These are phyloP conservation scores for Vulpes vulpes DNA, from an alignment of 2,113 vertebrate genomes.

Conservation along the genomic window DNA sequence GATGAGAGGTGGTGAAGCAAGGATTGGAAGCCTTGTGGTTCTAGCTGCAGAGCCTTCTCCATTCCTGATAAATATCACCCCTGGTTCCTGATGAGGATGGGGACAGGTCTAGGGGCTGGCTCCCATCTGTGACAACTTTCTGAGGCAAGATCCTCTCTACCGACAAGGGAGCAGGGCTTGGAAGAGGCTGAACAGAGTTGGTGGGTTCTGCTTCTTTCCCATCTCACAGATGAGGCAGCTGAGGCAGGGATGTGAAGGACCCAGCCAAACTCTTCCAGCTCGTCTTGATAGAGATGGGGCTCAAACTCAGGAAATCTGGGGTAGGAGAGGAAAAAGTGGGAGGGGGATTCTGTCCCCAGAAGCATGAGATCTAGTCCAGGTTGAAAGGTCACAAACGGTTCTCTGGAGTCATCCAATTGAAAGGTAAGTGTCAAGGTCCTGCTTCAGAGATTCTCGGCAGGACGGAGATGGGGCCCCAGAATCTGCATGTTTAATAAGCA, in stretches of 20 bases:
- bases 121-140: neutral
- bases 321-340: neutral
- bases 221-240: neutral
- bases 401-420: neutral
- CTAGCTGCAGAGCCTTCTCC: neutral
- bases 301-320: neutral
- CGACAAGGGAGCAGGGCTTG: neutral
- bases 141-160: neutral
- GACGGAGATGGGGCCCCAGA: too few species aligned
- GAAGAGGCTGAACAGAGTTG: neutral
- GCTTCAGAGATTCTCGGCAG: neutral
- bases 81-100: neutral
- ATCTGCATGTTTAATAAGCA: neutral
- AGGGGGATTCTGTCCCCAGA: neutral
- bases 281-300: neutral
- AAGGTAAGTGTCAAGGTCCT: neutral
- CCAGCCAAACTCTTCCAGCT: neutral
- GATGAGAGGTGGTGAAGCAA: too few species aligned
- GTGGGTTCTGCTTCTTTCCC: neutral
- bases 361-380: neutral
- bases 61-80: too few species aligned
- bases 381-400: neutral
- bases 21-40: neutral
- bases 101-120: neutral
- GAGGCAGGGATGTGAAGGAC: neutral